Percentiles rank a stretch among this genome's conserved stretches.
Conservation (phyloP, 2,113 vertebrate genomes). For the Notechis scutatus region DNA sequence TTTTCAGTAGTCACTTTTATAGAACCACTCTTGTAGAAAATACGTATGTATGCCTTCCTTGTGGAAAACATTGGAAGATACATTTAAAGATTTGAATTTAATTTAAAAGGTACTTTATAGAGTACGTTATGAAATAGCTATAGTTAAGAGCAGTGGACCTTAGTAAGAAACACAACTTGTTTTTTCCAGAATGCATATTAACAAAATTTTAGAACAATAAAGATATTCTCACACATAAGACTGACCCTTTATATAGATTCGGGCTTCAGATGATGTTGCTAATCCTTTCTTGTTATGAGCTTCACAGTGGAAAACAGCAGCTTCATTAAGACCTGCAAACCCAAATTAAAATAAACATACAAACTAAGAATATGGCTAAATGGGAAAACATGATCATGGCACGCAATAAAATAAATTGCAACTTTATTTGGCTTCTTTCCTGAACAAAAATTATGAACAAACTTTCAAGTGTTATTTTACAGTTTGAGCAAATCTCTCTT, state of each 20-base stretch:
- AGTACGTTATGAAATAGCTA: not conserved
- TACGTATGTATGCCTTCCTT: not conserved
- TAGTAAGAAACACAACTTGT: not conserved
- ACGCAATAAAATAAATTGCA: not conserved
- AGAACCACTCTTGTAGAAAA: not conserved
- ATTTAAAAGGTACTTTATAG: not conserved
- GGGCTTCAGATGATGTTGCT: constrained; percentile 77
- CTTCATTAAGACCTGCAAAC: constrained; percentile 72
- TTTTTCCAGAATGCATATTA: accelerated
- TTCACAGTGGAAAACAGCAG: constrained; percentile 86
- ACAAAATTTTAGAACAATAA: not conserved
- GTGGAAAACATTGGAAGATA: not conserved
- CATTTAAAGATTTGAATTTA: not conserved
- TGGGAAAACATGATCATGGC: not conserved
- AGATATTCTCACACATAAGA: accelerated
- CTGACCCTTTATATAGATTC: constrained; percentile 90
- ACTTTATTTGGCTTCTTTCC: not conserved
- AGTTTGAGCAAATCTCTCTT: not conserved
- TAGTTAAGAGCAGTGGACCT: not conserved
- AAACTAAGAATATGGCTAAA: not conserved
- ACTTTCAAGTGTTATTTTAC: not conserved
- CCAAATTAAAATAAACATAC: not conserved
- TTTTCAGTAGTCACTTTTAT: not conserved
- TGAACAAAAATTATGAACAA: not conserved
- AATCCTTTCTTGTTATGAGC: constrained; percentile 87